These are phyloP conservation scores for Leptopilina drosophilae DNA, from an alignment of 2,888 invertebrate genomes.

Conservation along the genomic window DNA sequence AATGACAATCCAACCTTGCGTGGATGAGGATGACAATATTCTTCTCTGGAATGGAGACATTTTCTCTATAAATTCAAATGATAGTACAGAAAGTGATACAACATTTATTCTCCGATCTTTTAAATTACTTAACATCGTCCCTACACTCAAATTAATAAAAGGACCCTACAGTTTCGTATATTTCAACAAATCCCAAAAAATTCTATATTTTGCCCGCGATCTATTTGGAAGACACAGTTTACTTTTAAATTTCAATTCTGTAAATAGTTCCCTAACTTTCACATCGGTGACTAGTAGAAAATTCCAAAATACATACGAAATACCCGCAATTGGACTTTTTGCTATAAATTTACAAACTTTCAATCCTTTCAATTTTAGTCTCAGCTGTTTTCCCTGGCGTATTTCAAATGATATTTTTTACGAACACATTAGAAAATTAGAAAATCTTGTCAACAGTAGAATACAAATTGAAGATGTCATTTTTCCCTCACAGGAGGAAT, in stretches of 20 bases:
- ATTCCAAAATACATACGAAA: constrained; percentile 78
- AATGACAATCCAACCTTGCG: constrained; percentile 83
- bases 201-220: constrained; percentile 91
- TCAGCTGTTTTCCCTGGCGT: constrained; percentile 77
- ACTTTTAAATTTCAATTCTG: constrained; percentile 79
- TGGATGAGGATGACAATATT: constrained; percentile 80
- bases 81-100: constrained; percentile 59
- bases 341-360: constrained; percentile 77
- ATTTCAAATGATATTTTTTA: constrained; percentile 70
- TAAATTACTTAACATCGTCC: constrained; percentile 70
- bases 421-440: constrained; percentile 71
- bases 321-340: constrained; percentile 83
- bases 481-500: neutral
- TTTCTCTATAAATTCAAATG: constrained; percentile 80
- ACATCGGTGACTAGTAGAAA: constrained; percentile 75
- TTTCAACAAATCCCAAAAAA: constrained; percentile 80
- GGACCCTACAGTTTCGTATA: constrained; percentile 93
- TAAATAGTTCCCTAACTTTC: constrained; percentile 59
- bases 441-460: constrained; percentile 68
- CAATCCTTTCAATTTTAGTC: constrained; percentile 74
- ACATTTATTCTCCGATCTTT: constrained; percentile 58
- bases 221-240: constrained; percentile 91
- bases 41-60: constrained; percentile 95
- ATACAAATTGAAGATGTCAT: constrained; percentile 64
- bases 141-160: constrained; percentile 80